Base-by-base conservation (phyloP, 2,113 vertebrate species). In the Excalfactoria chinensis region DNA sequence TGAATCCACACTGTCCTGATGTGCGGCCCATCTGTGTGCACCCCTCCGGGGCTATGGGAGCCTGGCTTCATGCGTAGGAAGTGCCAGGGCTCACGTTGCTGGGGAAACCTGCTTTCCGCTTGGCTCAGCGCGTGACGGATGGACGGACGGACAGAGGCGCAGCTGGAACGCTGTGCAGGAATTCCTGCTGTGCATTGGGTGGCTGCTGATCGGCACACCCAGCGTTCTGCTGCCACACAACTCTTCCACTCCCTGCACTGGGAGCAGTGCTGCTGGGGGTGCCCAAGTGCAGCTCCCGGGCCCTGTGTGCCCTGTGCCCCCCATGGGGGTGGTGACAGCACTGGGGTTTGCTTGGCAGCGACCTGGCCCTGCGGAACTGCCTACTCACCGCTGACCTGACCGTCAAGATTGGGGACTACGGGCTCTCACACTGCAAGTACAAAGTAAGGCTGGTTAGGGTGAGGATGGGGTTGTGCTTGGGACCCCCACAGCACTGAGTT, bases 371-470 rank as follows among this genome's bases (percentile, higher is more conserved):
- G 97, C 98, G 99, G 95, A 99, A 99, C 96, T 99, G 99, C 97
- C 96, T 99, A 89, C 97, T 99, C 49, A 98, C 98, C 0, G 98
- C 98, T 1, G 98, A 99, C 76, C 96, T 99, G 86, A 99, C 98
- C 0, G 99, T 99, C 95, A 99, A 99, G 97, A 98, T 99, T 0
- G 99, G 99, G 1, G 99, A 99, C 96, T 99, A 99, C 6, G 99
- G 99, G n/a, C 97, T 99, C 62, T 98, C 98, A 2, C 98, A 99
- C 84, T 97, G 97, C 96, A 99, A 99, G 93, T 99, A 99, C 97
- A 98, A 99, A 98, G 99, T 99, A 95, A 98, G 98, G 84, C 78
- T 60, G 85, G 60, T 89, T 48, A 66, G 41, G 44, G 79, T 63
- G 51, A 71, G 4, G 34, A n/a, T 49, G 18, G n/a, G 75, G 56